These are phyloP conservation scores for Lampropteryx suffumata DNA, from an alignment of 2,888 invertebrate genomes.

Conservation along the genomic window DNA sequence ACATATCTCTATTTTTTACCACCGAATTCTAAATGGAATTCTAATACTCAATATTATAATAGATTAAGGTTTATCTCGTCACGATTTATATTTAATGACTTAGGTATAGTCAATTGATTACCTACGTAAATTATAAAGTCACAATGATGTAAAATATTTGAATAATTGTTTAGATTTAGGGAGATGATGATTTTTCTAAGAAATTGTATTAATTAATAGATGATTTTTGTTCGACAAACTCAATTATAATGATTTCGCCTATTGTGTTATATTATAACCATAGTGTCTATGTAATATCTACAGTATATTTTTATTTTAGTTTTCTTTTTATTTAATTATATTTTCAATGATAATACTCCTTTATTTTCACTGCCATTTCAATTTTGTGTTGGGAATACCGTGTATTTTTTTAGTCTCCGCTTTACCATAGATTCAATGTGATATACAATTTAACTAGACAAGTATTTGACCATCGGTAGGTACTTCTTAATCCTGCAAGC, in stretches of 20 bases:
- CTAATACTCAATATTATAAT: slow-evolving; percentile 63
- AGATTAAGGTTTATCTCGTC: slow-evolving; percentile 58
- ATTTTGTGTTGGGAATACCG: neutral
- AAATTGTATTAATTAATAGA: slow-evolving; percentile 15
- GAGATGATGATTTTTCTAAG: slow-evolving; percentile 16
- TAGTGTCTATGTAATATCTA: neutral
- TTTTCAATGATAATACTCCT: too few species aligned
- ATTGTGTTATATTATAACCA: neutral
- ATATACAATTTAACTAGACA: too few species aligned
- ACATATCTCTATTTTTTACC: slow-evolving; percentile 65
- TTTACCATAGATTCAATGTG: too few species aligned
- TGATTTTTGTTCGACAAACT: slow-evolving; percentile 25
- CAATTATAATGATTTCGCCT: slow-evolving; percentile 21
- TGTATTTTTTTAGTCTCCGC: too few species aligned
- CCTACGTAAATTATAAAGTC: slow-evolving; percentile 48
- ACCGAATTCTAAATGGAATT: slow-evolving; percentile 56
- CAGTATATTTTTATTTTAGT: neutral
- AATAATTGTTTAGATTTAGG: slow-evolving; percentile 29
- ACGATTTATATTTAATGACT: slow-evolving; percentile 50
- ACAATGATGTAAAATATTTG: slow-evolving; percentile 42
- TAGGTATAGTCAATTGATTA: slow-evolving; percentile 67
- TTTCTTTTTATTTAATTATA: neutral
- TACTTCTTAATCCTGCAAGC: too few species aligned
- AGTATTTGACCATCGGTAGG: too few species aligned
- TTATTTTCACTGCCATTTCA: neutral